Evolutionary conservation across 53 echinoderm and acorn worm genomes (phyloP).

Genomic region (Holothuria scabra): DNA sequence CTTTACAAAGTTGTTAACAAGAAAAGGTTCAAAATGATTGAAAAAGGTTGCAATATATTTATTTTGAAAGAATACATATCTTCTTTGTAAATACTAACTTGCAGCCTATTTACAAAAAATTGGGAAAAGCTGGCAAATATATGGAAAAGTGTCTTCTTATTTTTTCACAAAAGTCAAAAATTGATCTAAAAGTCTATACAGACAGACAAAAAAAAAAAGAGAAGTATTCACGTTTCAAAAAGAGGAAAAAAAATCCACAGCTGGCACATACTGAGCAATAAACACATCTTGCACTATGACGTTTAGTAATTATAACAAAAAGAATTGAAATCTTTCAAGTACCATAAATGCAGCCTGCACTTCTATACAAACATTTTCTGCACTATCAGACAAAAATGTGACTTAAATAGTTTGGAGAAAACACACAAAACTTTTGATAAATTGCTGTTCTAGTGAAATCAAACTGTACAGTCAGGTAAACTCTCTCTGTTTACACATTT

Average conservation of each 20-base stretch:
- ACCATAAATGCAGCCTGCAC: no score
- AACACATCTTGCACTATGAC: constrained; percentile 30
- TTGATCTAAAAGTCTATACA: neutral
- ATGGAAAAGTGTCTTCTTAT: constrained; percentile 25
- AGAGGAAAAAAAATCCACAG: constrained; percentile 19
- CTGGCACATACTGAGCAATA: constrained; percentile 37
- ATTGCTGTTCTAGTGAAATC: constrained; percentile 20
- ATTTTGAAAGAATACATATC: constrained; percentile 40
- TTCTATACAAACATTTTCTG: constrained; percentile 25
- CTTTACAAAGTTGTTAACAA: constrained; percentile 1
- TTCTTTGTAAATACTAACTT: constrained; percentile 39
- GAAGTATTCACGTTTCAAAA: neutral
- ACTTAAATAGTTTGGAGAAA: constrained; percentile 24
- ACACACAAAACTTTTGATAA: constrained; percentile 24
- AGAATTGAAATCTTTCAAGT: no score
- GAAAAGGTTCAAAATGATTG: constrained; percentile 1
- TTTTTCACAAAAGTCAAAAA: constrained; percentile 41
- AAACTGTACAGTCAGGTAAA: constrained; percentile 19
- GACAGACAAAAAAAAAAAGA: constrained; percentile 6
- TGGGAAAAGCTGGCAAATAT: constrained; percentile 43
- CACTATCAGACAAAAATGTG: constrained; percentile 6
- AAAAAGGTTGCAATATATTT: constrained; percentile 41
- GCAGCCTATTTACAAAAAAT: constrained; percentile 45
- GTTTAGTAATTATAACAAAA: constrained; percentile 12
- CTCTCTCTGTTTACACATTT: constrained; percentile 32